Evolutionary conservation across 2,113 vertebrate genomes (phyloP).

Genomic region (Nestor notabilis): DNA sequence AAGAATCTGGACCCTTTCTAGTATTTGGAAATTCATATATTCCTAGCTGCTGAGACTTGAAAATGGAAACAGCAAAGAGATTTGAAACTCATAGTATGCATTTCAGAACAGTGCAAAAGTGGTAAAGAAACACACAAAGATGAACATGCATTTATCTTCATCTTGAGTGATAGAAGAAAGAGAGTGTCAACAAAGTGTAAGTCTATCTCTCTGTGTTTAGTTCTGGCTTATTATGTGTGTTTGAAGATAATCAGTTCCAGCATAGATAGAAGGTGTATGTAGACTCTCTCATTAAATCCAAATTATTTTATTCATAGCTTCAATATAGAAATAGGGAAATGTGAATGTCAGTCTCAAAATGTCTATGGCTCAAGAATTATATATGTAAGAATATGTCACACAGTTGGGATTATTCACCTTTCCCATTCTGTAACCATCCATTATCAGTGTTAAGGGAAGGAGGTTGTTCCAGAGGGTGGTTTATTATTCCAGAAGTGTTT

Average conservation of each 20-base stretch:
- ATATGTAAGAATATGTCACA: background rate
- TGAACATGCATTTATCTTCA: background rate
- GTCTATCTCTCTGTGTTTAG: background rate
- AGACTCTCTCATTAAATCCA: background rate
- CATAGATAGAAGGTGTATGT: background rate
- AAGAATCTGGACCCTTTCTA: background rate
- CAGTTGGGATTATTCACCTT: background rate
- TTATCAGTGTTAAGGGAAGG: background rate
- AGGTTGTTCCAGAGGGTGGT: background rate
- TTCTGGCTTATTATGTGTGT: background rate
- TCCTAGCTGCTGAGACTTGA: background rate
- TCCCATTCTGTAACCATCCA: background rate
- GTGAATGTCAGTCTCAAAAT: background rate
- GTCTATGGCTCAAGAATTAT: background rate
- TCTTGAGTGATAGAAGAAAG: background rate
- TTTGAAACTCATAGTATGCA: background rate
- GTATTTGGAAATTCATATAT: background rate
- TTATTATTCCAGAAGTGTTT: background rate
- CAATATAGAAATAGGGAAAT: background rate
- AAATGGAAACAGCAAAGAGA: background rate
- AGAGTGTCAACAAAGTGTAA: background rate
- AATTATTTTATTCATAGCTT: background rate
- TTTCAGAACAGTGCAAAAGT: background rate
- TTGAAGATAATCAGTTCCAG: conserved; percentile 29
- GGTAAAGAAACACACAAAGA: background rate